These are phyloP conservation scores for Turritopsis dohrnii DNA, from an alignment of 30 jellyfish, hydroid and myxozoan genomes.

Conservation along the genomic window DNA sequence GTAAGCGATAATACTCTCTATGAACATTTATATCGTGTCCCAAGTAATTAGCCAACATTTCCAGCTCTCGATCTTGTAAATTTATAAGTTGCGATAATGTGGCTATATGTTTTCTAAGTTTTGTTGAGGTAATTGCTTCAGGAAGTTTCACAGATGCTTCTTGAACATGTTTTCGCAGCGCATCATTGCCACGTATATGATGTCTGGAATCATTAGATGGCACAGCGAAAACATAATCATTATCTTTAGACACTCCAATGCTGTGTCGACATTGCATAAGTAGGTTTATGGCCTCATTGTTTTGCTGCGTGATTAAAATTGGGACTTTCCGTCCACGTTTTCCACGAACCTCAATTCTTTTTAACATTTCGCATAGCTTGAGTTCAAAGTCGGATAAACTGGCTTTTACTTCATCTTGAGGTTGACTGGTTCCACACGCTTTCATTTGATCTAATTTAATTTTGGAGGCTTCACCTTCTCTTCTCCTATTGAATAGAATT, in stretches of 20 bases:
- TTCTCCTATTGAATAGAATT: conserved; percentile 30
- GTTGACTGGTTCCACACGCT: conserved; percentile 19
- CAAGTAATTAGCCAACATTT: conserved; percentile 46
- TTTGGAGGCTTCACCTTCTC: conserved; percentile 37
- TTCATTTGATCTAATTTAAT: conserved; percentile 13
- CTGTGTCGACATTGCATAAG: conserved; percentile 12
- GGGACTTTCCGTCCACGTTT: conserved; percentile 44
- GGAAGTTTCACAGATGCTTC: conserved; percentile 27
- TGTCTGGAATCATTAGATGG: conserved; percentile 41
- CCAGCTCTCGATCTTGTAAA: conserved; percentile 39
- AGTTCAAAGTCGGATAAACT: conserved; percentile 38
- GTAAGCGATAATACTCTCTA: conserved; percentile 52
- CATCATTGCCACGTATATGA: conserved; percentile 46
- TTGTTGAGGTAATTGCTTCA: conserved; percentile 35
- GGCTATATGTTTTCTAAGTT: conserved; percentile 45
- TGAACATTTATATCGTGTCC: conserved; percentile 57
- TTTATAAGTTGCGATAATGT: conserved; percentile 44
- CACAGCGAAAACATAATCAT: conserved; percentile 39
- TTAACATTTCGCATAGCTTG: conserved; percentile 37
- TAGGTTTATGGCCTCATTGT: not conserved
- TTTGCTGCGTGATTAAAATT: conserved; percentile 12
- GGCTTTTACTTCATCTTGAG: conserved; percentile 26
- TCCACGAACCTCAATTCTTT: conserved; percentile 26
- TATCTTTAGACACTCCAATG: conserved; percentile 35
- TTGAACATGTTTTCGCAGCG: conserved; percentile 26